These are phyloP conservation scores for Notothenia coriiceps DNA, from an alignment of 2,113 vertebrate genomes.

Conservation along the genomic window DNA sequence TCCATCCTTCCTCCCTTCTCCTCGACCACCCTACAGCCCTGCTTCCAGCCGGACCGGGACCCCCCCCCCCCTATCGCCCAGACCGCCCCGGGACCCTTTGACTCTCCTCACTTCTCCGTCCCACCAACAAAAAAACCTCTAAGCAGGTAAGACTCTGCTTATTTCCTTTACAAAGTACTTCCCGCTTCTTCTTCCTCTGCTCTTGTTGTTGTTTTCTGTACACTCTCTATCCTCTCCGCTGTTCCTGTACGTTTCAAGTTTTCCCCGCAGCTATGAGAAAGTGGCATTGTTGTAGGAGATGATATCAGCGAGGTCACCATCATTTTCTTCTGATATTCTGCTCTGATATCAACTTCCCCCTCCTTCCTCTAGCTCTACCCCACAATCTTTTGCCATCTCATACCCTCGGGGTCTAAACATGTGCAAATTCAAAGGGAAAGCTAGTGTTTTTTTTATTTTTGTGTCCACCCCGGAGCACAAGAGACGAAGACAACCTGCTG, in stretches of 20 bases:
- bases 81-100: conserved; percentile 85
- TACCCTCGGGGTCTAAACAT: conserved; percentile 40
- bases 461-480: conserved; percentile 6
- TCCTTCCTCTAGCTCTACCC: conserved; percentile 30
- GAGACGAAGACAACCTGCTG: conserved; percentile 29
- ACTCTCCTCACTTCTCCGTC: conserved; percentile 86
- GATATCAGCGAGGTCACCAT: conserved; percentile 74
- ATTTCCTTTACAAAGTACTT: conserved; percentile 56
- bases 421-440: conserved; percentile 51
- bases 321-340: conserved; percentile 61
- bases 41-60: conserved; percentile 58
- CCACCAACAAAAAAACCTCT: conserved; percentile 54
- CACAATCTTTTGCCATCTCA: conserved; percentile 54
- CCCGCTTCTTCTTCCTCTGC: conserved; percentile 23
- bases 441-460: conserved; percentile 38
- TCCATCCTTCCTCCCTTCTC: conserved; percentile 82
- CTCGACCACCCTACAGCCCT: conserved; percentile 77
- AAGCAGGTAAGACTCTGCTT: conserved; percentile 80
- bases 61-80: conserved; percentile 66
- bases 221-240: not conserved
- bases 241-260: conserved; percentile 68
- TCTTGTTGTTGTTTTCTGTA: conserved; percentile 34
- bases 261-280: conserved; percentile 61
- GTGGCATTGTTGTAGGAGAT: conserved; percentile 66
- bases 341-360: conserved; percentile 63